Evolutionary conservation across 2,797 vertebrate genomes (phyloP).

Genomic region (Scyliorhinus canicula): DNA sequence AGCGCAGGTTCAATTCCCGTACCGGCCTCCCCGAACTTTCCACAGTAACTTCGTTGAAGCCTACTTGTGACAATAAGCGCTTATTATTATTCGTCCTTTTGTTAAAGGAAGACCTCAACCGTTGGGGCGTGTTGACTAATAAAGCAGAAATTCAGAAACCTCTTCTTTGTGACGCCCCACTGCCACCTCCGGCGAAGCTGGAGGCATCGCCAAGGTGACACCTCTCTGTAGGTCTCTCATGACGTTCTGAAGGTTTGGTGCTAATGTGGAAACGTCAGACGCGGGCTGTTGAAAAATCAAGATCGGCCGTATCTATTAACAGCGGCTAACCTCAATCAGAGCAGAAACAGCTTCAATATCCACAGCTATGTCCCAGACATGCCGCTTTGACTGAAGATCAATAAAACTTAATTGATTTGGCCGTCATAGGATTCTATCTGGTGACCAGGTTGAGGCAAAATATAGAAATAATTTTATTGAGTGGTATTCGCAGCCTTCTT

Average conservation of each 20-base stretch:
- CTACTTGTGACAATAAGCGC: too few species aligned
- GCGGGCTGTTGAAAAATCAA: neutral
- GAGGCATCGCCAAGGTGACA: neutral
- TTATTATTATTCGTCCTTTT: neutral
- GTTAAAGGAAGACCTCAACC: neutral
- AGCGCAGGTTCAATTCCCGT: too few species aligned
- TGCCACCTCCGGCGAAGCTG: neutral
- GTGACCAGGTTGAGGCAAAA: neutral
- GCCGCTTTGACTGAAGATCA: conserved; percentile 7
- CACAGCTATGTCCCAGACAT: neutral
- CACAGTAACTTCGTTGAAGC: too few species aligned
- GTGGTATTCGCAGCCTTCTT: neutral
- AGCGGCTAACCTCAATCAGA: too few species aligned
- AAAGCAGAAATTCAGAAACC: neutral
- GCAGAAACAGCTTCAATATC: neutral
- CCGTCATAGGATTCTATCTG: too few species aligned
- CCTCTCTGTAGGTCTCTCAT: neutral
- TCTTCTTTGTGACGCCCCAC: neutral
- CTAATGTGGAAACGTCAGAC: neutral
- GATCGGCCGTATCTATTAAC: neutral
- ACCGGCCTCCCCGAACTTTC: too few species aligned
- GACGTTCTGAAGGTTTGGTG: neutral
- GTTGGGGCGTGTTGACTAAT: neutral
- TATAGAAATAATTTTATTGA: neutral
- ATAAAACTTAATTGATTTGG: conserved; percentile 13